Evolutionary conservation across 2,113 vertebrate genomes (phyloP).

Genomic region (Piprites chloris): DNA sequence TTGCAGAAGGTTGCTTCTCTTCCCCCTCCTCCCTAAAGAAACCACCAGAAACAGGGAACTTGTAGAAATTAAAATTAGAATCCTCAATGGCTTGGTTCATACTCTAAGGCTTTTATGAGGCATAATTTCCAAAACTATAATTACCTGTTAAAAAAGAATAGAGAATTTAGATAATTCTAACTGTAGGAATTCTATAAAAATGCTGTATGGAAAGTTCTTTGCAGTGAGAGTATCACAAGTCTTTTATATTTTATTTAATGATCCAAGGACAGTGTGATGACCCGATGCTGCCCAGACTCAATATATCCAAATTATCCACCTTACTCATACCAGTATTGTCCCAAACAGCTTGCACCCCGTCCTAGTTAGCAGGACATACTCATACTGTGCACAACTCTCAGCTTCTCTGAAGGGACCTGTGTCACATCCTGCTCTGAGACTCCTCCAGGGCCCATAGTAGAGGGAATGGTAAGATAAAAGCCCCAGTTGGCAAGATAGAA

Average conservation of each 20-base stretch:
- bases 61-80: neutral
- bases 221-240: neutral
- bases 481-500: neutral
- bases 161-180: neutral
- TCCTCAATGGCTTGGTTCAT: neutral
- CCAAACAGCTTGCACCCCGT: neutral
- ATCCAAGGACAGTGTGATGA: neutral
- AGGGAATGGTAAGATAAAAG: neutral
- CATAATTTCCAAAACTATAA: neutral
- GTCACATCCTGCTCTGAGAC: neutral
- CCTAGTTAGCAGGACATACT: too few relatives aligned
- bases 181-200: neutral
- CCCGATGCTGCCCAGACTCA: neutral
- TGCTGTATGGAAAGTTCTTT: neutral
- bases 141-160: neutral
- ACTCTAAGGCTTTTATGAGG: neutral
- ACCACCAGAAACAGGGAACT: neutral
- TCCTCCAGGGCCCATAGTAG: fast-evolving
- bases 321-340: fast-evolving
- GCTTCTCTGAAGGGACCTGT: fast-evolving
- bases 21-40: neutral
- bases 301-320: neutral
- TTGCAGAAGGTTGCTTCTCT: neutral
- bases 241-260: neutral
- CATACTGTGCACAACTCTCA: neutral